Conservation (phyloP, 2,113 vertebrate species). For the Peromyscus maniculatus region DNA sequence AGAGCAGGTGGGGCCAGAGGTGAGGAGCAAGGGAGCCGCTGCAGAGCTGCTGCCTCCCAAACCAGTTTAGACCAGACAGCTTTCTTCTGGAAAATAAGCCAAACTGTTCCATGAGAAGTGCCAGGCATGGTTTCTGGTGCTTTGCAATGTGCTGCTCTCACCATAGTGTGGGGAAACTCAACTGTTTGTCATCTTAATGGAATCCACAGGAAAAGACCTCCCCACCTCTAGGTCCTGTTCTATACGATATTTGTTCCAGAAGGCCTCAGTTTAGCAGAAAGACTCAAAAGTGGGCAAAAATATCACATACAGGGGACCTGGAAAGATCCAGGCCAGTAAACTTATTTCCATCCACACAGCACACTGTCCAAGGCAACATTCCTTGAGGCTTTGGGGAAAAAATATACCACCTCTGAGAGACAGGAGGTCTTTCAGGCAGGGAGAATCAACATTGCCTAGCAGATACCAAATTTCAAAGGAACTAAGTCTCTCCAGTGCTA, state of each 20-base stretch:
- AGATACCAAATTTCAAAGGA: not conserved
- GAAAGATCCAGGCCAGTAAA: not conserved
- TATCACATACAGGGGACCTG: not conserved
- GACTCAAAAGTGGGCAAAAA: not conserved
- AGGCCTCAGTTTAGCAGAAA: not conserved
- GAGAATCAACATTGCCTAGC: not conserved
- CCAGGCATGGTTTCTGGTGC: not conserved
- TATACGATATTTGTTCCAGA: not conserved
- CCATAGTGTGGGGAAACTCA: not conserved
- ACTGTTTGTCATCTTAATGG: not conserved
- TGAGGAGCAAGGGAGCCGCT: not conserved
- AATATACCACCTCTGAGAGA: not conserved
- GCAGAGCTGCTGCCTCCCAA: not conserved
- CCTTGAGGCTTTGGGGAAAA: not conserved
- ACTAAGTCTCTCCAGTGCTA: not conserved
- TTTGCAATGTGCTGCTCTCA: not conserved
- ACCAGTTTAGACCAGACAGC: not conserved
- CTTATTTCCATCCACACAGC: not conserved
- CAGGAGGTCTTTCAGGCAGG: not conserved
- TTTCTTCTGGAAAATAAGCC: not conserved
- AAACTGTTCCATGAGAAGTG: rapidly evolving
- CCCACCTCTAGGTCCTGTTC: not conserved
- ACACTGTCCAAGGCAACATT: rapidly evolving
- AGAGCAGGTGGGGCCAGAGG: not conserved
- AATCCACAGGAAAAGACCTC: not conserved